Base-by-base conservation (phyloP, 2,113 vertebrate species). In the Labeo catla region DNA sequence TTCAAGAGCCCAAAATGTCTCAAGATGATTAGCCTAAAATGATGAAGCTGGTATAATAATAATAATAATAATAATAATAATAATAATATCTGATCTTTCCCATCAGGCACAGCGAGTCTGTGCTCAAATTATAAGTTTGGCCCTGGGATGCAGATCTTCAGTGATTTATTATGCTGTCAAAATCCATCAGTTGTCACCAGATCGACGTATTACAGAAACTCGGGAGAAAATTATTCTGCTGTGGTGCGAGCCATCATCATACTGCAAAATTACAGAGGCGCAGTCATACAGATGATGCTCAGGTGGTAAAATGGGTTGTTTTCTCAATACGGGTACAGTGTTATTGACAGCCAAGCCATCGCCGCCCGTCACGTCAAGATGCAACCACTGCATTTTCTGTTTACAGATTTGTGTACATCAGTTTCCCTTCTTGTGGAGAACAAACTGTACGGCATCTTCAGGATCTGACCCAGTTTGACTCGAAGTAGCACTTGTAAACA, bases 1-100 rank as follows among this genome's bases (percentile, higher is more conserved):
- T 61, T 61, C 19, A 80, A 59, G 36, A 23, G 10, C 57, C 36
- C 39, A 13, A 63, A 63, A 80, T 45, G 54, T 63, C 77, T 80
- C 57, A n/a, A 80, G 54, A 45, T 43, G 77, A 80, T 43, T 57
- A 59, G 36, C 76, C 50, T 39, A 57, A 78, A 78, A 57, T 78
- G 76, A 78, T 78, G 54, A 79, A n/a, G 16, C 34, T 9, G n/a
- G 50, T 21, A 52, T 6, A 59, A 36, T 39, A 39, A 11, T 21
- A 39, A 39, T 39, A 78, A 11, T 21, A 39, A 39, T 39, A 78
- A 54, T 5, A 39, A 28, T 28, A 28, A 52, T 6, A 59, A 36
- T 39, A 39, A 11, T 21, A 39, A 39, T 39, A 78, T 78, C 50
- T 39, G 76, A 34, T 80, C 39, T 36, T 63, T 47, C 39, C 36